Evolutionary conservation across 2,797 vertebrate species (phyloP).

Genomic region (Capromys pilorides): DNA sequence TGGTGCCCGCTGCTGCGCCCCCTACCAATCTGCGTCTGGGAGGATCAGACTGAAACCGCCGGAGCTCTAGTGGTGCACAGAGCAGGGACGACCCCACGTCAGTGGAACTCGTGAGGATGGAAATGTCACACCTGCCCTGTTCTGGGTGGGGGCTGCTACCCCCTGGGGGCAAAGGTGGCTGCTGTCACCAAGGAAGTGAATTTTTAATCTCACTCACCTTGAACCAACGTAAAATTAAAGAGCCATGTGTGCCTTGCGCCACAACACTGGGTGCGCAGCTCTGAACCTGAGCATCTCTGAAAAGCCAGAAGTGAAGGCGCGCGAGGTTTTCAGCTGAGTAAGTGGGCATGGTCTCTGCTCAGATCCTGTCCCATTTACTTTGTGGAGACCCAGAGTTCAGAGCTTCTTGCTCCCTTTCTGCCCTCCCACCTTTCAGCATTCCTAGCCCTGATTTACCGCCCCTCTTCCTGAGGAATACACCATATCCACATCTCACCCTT

Average conservation of each 20-base stretch:
- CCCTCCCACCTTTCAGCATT: neutral
- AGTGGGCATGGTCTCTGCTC: neutral
- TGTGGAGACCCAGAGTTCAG: neutral
- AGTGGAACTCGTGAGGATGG: neutral
- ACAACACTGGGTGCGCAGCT: neutral
- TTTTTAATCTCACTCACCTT: neutral
- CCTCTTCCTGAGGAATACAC: neutral
- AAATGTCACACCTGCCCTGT: accelerated
- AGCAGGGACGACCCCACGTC: too few species aligned
- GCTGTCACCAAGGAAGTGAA: neutral
- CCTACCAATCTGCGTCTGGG: neutral
- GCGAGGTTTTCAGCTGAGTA: neutral
- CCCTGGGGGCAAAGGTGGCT: neutral
- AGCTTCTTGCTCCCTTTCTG: neutral
- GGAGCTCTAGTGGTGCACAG: neutral
- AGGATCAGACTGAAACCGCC: neutral
- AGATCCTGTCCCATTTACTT: neutral
- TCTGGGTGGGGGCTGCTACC: neutral
- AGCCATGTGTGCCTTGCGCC: neutral
- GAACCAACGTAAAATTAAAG: neutral
- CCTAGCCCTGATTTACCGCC: neutral
- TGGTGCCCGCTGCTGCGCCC: neutral
- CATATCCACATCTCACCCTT: neutral
- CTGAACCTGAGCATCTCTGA: neutral
- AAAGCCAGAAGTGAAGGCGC: neutral